A percentile compares a stretch with the other conserved stretches of the same genome.
These are phyloP conservation scores for Ramphastos sulfuratus DNA, from an alignment of 2,113 vertebrate species.

Conservation along the genomic window DNA sequence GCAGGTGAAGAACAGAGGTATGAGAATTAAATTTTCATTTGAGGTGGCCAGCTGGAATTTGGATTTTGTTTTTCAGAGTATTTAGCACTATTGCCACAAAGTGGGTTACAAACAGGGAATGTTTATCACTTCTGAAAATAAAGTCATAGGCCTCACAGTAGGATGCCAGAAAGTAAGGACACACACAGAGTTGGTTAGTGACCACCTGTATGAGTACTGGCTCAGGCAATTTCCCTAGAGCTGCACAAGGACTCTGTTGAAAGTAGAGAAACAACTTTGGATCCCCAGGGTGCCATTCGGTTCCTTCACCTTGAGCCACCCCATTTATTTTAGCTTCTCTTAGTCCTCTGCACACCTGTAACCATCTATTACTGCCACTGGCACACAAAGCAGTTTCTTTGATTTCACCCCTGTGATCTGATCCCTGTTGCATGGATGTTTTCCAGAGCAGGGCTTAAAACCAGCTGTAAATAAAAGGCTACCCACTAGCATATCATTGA, in stretches of 20 bases:
- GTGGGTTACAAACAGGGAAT: not conserved
- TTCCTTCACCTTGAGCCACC: not conserved
- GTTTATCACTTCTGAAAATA: not conserved
- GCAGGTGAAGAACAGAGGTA: not conserved
- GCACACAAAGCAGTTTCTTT: not conserved
- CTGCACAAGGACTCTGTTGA: not conserved
- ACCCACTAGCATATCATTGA: not conserved
- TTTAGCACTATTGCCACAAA: constrained; percentile 8
- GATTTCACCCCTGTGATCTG: not conserved
- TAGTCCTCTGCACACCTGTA: not conserved
- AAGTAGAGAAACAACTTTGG: not conserved
- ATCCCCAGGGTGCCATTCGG: not conserved
- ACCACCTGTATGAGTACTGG: not conserved
- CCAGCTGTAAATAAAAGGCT: not conserved
- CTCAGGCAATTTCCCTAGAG: not conserved
- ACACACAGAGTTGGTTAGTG: not conserved
- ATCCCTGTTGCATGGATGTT: not conserved
- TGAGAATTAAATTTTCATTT: not conserved
- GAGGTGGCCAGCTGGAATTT: not conserved
- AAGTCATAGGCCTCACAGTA: not conserved
- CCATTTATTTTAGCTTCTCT: not conserved
- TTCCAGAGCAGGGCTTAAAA: not conserved
- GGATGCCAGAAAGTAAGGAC: not conserved
- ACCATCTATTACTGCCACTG: not conserved
- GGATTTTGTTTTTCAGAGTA: not conserved